Conservation (phyloP, 1,140 invertebrate species). For the Stegodyphus dumicola region DNA sequence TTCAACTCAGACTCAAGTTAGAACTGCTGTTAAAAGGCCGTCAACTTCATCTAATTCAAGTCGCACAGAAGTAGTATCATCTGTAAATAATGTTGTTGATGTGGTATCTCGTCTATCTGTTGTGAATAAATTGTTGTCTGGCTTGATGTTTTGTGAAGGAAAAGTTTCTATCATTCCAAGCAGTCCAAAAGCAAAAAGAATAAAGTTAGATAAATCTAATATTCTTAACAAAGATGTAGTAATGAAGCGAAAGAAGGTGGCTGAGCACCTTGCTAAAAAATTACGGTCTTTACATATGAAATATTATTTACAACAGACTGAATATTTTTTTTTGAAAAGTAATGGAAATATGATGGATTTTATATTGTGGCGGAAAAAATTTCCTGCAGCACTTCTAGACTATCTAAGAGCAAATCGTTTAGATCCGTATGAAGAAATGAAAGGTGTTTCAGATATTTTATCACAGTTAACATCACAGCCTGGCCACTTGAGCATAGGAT, state of each 20-base stretch:
- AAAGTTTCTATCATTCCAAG: conserved; percentile 29
- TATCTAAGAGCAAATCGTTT: conserved; percentile 82
- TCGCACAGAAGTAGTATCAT: not conserved
- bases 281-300: conserved; percentile 67
- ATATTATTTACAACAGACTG: conserved; percentile 83
- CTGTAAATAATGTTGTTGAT: conserved; percentile 24
- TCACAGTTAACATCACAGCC: conserved; percentile 9
- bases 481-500: not conserved
- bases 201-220: conserved; percentile 68
- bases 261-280: conserved; percentile 65
- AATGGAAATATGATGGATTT: conserved; percentile 90
- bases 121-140: conserved; percentile 44
- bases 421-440: conserved; percentile 76
- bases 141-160: conserved; percentile 21
- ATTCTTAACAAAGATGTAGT: conserved; percentile 65
- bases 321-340: conserved; percentile 85
- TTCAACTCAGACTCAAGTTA: not conserved
- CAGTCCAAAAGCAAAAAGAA: conserved; percentile 65
- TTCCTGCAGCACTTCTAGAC: conserved; percentile 78
- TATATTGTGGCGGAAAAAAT: conserved; percentile 81
- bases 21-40: conserved; percentile 19
- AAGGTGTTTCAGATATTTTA: conserved; percentile 61
- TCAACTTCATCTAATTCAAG: conserved; percentile 1
- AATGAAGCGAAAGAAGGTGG: conserved; percentile 65
- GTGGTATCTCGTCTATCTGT: conserved; percentile 6